Conservation (phyloP, 2,888 invertebrate genomes). For the Aleiodes leptofemur region DNA sequence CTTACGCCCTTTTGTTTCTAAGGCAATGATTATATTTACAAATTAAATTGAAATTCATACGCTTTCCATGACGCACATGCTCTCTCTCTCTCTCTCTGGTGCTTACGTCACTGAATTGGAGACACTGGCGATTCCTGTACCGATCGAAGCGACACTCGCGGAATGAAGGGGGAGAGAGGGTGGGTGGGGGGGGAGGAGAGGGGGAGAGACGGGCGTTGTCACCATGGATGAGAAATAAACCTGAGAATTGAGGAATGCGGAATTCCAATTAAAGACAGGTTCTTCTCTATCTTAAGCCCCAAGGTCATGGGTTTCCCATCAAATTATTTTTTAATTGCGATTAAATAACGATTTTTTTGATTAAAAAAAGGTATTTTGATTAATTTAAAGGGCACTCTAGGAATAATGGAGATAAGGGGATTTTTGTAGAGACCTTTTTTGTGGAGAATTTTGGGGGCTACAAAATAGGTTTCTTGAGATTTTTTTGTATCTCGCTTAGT, state of each 20-base stretch:
- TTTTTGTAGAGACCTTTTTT: too few relatives aligned
- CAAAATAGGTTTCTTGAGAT: too few relatives aligned
- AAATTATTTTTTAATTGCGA: background rate
- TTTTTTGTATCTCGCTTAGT: too few relatives aligned
- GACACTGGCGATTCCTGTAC: conserved; percentile 15
- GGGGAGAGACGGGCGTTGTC: conserved; percentile 12
- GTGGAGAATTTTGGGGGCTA: too few relatives aligned
- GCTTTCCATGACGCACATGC: conserved; percentile 64
- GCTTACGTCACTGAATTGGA: conserved; percentile 55
- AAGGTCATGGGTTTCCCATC: conserved; percentile 23
- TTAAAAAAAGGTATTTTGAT: too few relatives aligned
- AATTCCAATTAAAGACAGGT: conserved; percentile 43
- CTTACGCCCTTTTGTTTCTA: too few relatives aligned
- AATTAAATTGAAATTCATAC: conserved; percentile 46
- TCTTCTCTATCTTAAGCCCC: background rate
- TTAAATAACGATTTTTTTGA: background rate
- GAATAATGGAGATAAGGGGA: too few relatives aligned
- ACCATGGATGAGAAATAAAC: conserved; percentile 17
- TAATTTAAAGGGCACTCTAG: too few relatives aligned
- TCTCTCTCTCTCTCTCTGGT: conserved; percentile 50
- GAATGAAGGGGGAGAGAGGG: background rate
- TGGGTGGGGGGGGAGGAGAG: background rate
- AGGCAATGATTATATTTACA: too few relatives aligned
- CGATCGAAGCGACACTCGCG: conserved; percentile 45
- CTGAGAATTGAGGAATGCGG: conserved; percentile 43